These are phyloP conservation scores for Macaria liturata DNA, from an alignment of 2,888 invertebrate species.

Conservation along the genomic window DNA sequence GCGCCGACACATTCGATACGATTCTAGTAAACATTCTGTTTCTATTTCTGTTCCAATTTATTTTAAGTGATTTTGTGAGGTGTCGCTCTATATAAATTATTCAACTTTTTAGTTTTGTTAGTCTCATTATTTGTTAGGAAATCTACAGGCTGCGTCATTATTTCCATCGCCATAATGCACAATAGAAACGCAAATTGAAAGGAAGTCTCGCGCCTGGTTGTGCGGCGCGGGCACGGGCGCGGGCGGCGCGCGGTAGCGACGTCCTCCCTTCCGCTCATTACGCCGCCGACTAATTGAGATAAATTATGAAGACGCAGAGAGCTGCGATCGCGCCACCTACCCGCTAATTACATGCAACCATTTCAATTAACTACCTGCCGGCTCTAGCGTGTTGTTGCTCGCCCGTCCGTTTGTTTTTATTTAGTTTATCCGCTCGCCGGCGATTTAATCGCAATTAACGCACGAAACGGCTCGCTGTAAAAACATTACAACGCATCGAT, in stretches of 20 bases:
- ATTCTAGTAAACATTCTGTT: slow-evolving; percentile 4
- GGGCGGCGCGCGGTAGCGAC: slow-evolving; percentile 37
- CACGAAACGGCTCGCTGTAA: slow-evolving; percentile 49
- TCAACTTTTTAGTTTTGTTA: not conserved
- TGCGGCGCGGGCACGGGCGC: slow-evolving; percentile 26
- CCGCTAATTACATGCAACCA: slow-evolving; percentile 76
- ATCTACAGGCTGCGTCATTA: slow-evolving; percentile 24
- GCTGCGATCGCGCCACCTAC: slow-evolving; percentile 67
- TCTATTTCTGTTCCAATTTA: not conserved
- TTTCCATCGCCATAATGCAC: slow-evolving; percentile 34
- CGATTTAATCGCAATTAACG: slow-evolving; percentile 57
- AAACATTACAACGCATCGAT: slow-evolving; percentile 46
- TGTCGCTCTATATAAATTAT: too few species aligned
- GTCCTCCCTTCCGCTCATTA: slow-evolving; percentile 75
- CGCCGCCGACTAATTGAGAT: slow-evolving; percentile 75
- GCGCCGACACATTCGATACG: slow-evolving; percentile 7
- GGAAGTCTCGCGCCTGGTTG: slow-evolving; percentile 36
- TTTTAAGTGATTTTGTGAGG: not conserved
- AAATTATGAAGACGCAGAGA: slow-evolving; percentile 77
- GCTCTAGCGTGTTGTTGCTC: slow-evolving; percentile 48
- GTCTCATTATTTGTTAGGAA: slow-evolving; percentile 1
- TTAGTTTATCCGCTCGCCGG: slow-evolving; percentile 46
- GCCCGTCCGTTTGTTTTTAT: slow-evolving; percentile 50
- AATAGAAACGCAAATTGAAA: slow-evolving; percentile 42
- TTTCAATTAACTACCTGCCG: slow-evolving; percentile 72